phyloP scores from a whole-genome alignment of 2,797 vertebrate species.

The Chaunax sp. region DNA sequence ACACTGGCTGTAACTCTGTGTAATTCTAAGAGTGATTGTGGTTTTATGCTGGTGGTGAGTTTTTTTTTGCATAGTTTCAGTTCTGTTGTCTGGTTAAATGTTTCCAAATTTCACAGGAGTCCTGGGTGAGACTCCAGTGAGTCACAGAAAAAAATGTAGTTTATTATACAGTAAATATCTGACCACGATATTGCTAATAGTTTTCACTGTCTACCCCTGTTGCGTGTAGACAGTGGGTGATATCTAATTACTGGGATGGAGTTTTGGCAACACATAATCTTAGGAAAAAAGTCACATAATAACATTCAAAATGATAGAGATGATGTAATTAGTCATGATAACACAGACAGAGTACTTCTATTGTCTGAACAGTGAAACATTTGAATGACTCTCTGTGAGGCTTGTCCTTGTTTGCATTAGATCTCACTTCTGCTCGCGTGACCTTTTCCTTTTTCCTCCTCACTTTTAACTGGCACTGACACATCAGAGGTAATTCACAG shows the following conservation, averaged over 20 bases:
- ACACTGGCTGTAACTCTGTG: no score
- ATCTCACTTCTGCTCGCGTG: constrained; percentile 3
- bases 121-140: not conserved
- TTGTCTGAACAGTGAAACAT: constrained; percentile 34
- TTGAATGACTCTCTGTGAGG: constrained; percentile 32
- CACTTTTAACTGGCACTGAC: not conserved
- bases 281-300: not conserved
- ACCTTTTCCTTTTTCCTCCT: constrained; percentile 54
- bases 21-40: no score
- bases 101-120: not conserved
- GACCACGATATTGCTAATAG: not conserved
- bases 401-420: constrained; percentile 46
- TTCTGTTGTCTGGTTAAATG: not conserved
- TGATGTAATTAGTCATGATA: not conserved
- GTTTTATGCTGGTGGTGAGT: no score
- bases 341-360: constrained; percentile 19
- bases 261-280: not conserved
- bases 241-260: no score
- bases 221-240: no score
- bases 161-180: not conserved
- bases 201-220: not conserved
- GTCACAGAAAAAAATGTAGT: not conserved
- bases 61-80: not conserved
- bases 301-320: no score
- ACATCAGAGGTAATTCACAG: not conserved